Base-by-base conservation (phyloP, 2,113 vertebrate species). In the Cinclus mexicanus region DNA sequence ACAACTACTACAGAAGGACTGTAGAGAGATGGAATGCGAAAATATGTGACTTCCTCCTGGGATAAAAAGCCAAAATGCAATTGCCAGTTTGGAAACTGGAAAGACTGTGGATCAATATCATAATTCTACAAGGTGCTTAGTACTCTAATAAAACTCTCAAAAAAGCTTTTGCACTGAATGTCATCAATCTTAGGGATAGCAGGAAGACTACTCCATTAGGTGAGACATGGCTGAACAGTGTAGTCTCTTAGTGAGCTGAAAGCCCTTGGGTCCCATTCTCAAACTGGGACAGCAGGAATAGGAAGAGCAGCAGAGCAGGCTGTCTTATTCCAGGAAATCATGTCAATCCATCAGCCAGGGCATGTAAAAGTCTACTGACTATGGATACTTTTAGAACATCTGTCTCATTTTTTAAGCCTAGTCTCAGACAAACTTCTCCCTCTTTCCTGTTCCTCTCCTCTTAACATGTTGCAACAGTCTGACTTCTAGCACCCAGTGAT, bases 251-350 rank as follows among this genome's bases (percentile, higher is more conserved):
- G 18, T 2, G 2, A 83, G 46, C 74, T 83, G 74, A 71, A 89
- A 76, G 64, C 28, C 25, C 33, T 53, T 39, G 59, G 46, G 65
- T 60, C 19, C 70, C 33, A 25, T 80, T 94, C 74, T 90, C 80
- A 84, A 87, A 76, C 14, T 75, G 56, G 39, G 16, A 82, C 39
- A 81, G n/a, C 85, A 90, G 91, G 59, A 96, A 74, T 41, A 83
- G 56, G 47, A 95, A 96, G 53, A 87, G 57, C 52, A 72, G 67
- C 59, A 88, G 89, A 95, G 59, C 14, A 46, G 55, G 23, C 42
- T 94, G 69, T 79, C 50, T 68, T 94, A 74, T 93, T 84, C 78
- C 55, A 83, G 20, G 23, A 95, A 95, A 94, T 92, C 39, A 24
- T 42, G 63, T 96, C 88, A 82, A 91, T 97, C 86, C 65, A 83